These are phyloP conservation scores for Corythornis madagascariensis DNA, from an alignment of 2,113 vertebrate species.

Conservation along the genomic window DNA sequence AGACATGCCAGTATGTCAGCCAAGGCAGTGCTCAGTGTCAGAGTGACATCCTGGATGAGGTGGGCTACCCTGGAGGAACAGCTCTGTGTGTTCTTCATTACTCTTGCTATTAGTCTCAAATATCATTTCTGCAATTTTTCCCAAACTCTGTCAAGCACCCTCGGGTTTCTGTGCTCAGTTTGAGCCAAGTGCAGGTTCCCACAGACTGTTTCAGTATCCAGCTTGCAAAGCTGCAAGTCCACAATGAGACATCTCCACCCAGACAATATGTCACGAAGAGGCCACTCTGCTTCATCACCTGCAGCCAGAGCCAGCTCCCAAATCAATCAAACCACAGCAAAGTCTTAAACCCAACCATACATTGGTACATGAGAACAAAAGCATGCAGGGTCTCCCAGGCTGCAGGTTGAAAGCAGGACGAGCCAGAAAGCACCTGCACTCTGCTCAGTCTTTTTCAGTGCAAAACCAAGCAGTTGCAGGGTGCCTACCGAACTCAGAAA, in stretches of 20 bases:
- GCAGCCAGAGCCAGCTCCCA: neutral
- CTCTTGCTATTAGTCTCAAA: neutral
- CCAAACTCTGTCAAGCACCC: neutral
- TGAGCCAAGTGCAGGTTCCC: neutral
- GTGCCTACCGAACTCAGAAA: neutral
- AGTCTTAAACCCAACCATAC: fast-evolving
- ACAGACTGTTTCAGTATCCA: neutral
- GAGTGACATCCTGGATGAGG: neutral
- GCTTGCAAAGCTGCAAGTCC: neutral
- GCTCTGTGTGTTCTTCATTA: fast-evolving
- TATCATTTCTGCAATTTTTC: neutral
- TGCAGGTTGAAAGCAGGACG: neutral
- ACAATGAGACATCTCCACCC: neutral
- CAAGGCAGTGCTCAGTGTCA: neutral
- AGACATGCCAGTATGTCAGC: neutral
- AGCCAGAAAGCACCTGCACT: neutral
- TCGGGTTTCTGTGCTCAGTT: neutral
- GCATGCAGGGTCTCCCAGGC: neutral
- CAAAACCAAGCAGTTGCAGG: neutral
- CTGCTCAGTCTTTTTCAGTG: neutral
- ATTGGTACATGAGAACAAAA: neutral
- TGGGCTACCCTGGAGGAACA: neutral
- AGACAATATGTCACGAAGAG: fast-evolving
- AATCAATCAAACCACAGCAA: neutral
- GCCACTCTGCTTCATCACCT: neutral